Percentiles rank a stretch among this genome's conserved stretches.
Conservation (phyloP, 2,113 vertebrate species). For the Malurus cyaneus region DNA sequence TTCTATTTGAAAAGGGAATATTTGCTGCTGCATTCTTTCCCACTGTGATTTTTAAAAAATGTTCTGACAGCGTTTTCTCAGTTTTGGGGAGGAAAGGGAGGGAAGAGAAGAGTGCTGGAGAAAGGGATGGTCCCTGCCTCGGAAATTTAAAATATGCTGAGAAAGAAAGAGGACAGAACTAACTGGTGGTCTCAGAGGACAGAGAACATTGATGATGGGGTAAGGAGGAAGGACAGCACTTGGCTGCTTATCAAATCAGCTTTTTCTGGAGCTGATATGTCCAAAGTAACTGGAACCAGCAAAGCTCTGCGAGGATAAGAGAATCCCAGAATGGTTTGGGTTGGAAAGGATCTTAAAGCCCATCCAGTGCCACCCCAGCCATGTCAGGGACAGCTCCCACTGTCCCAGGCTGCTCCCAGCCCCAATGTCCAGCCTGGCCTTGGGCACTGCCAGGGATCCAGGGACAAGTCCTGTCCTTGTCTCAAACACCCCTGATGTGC, state of each 20-base stretch:
- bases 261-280: not conserved
- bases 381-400: not conserved
- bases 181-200: not conserved
- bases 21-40: slow-evolving; percentile 46
- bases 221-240: not conserved
- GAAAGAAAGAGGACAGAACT: not conserved
- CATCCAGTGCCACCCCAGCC: not conserved
- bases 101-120: not conserved
- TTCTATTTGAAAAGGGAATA: slow-evolving; percentile 63
- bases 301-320: not conserved
- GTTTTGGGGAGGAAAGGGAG: not conserved
- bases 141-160: slow-evolving; percentile 2
- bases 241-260: not conserved
- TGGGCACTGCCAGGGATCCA: not conserved
- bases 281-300: not conserved
- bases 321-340: not conserved
- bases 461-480: not conserved
- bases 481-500: not conserved
- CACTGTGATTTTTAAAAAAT: not conserved
- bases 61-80: slow-evolving; percentile 9
- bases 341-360: not conserved
- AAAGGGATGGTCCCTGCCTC: not conserved
- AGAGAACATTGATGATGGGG: not conserved
- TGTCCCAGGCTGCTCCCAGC: not conserved
- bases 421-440: not conserved